Evolutionary conservation across 2,888 invertebrate genomes (phyloP).

Genomic region (Agrotis ipsilon): DNA sequence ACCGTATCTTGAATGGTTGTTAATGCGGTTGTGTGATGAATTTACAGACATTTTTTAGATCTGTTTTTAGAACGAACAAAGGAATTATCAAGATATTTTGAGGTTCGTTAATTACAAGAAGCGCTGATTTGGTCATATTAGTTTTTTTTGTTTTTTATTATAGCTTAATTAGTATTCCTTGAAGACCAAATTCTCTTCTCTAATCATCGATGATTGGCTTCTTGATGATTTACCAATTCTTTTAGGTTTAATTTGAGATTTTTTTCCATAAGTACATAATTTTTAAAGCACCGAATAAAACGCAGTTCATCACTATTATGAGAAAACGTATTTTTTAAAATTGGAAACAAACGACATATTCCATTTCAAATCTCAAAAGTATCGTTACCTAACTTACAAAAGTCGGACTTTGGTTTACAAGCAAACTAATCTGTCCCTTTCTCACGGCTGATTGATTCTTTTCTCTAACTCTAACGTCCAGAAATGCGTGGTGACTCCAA

Average conservation of each 20-base stretch:
- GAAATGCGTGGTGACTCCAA: constrained; percentile 20
- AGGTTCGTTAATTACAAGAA: too few relatives aligned
- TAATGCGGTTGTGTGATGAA: too few relatives aligned
- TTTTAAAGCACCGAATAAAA: too few relatives aligned
- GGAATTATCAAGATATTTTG: too few relatives aligned
- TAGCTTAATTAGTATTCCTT: background rate
- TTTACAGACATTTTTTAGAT: too few relatives aligned
- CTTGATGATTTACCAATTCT: too few relatives aligned
- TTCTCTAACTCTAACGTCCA: background rate
- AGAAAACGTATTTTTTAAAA: background rate
- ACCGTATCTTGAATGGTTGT: background rate
- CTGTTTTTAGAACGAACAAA: too few relatives aligned
- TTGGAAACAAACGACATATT: background rate
- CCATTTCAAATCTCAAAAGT: constrained; percentile 17
- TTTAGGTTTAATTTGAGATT: too few relatives aligned
- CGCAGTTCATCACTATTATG: too few relatives aligned
- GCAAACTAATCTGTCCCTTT: constrained; percentile 2
- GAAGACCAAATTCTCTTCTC: background rate
- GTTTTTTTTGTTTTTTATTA: too few relatives aligned
- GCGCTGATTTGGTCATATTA: too few relatives aligned
- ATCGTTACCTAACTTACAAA: constrained; percentile 9
- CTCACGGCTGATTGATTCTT: constrained; percentile 15
- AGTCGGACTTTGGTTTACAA: constrained; percentile 21
- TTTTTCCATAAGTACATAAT: too few relatives aligned
- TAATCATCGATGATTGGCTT: background rate